A percentile compares a stretch with the other conserved stretches of the same genome.
These are phyloP conservation scores for Aphis craccivora DNA, from an alignment of 1,140 invertebrate species.

Conservation along the genomic window DNA sequence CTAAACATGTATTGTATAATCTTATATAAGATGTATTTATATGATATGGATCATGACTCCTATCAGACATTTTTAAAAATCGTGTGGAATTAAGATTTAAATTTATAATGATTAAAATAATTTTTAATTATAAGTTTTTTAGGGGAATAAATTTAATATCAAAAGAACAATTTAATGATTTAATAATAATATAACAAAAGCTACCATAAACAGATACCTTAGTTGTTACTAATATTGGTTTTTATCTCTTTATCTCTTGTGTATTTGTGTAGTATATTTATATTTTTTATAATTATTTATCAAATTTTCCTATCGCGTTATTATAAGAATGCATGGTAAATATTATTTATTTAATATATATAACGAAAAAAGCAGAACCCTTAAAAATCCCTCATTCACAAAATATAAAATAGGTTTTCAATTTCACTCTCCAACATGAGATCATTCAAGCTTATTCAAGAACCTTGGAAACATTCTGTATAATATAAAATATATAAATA, in stretches of 20 bases:
- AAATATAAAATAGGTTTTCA: background rate
- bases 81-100: too few species aligned
- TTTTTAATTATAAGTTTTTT: background rate
- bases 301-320: background rate
- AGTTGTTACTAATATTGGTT: background rate
- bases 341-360: background rate
- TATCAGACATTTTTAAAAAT: too few species aligned
- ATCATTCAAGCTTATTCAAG: background rate
- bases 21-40: too few species aligned
- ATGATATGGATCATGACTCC: too few species aligned
- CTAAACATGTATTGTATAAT: too few species aligned
- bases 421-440: background rate
- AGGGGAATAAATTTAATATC: background rate
- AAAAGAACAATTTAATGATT: too few species aligned
- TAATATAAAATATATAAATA: slow-evolving; percentile 14
- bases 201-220: background rate
- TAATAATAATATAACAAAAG: background rate
- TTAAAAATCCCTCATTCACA: background rate
- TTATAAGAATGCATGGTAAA: background rate
- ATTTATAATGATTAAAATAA: too few species aligned
- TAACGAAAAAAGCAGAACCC: background rate
- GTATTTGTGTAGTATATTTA: too few species aligned
- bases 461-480: background rate
- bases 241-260: background rate
- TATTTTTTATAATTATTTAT: background rate